Percentiles rank a stretch among this genome's conserved stretches.
Evolutionary conservation across 2,888 invertebrate genomes (phyloP).

Genomic region (Pycnomerus fuliginosus): DNA sequence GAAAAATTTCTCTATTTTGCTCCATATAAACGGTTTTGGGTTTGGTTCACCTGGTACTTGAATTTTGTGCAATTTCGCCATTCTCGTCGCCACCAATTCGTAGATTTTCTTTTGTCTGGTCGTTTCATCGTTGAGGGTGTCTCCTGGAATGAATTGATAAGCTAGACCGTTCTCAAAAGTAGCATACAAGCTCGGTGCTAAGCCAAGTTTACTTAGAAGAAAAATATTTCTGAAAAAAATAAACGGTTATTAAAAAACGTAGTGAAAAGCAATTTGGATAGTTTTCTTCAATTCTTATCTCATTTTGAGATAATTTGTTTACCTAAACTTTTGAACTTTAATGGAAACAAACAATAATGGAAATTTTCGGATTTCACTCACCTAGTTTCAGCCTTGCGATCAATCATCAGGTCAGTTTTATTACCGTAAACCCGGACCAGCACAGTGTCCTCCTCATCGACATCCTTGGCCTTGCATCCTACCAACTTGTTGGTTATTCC

Average conservation of each 20-base stretch:
- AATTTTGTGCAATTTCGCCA: slow-evolving; percentile 82
- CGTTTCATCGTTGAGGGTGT: slow-evolving; percentile 66
- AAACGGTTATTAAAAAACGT: neutral
- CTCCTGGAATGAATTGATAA: slow-evolving; percentile 85
- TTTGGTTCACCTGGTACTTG: slow-evolving; percentile 41
- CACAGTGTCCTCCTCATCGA: slow-evolving; percentile 65
- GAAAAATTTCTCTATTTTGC: slow-evolving; percentile 72
- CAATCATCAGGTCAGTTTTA: slow-evolving; percentile 90
- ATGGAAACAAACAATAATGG: neutral
- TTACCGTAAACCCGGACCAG: slow-evolving; percentile 89
- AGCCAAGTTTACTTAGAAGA: slow-evolving; percentile 68
- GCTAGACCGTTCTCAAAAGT: slow-evolving; percentile 92
- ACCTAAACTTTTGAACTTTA: neutral
- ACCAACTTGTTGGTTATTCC: slow-evolving; percentile 92
- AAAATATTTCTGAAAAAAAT: slow-evolving; percentile 54
- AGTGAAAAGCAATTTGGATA: neutral
- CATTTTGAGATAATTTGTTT: neutral
- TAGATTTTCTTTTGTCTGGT: slow-evolving; percentile 68
- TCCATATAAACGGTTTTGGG: slow-evolving; percentile 70
- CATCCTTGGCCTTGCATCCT: slow-evolving; percentile 60
- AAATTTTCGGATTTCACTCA: slow-evolving; percentile 38
- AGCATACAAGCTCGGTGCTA: slow-evolving; percentile 86
- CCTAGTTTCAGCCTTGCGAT: slow-evolving; percentile 80
- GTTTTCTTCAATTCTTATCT: neutral
- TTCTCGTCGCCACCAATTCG: slow-evolving; percentile 72